Conservation (phyloP, 2,888 invertebrate genomes). For the Melinopterus prodromus region DNA sequence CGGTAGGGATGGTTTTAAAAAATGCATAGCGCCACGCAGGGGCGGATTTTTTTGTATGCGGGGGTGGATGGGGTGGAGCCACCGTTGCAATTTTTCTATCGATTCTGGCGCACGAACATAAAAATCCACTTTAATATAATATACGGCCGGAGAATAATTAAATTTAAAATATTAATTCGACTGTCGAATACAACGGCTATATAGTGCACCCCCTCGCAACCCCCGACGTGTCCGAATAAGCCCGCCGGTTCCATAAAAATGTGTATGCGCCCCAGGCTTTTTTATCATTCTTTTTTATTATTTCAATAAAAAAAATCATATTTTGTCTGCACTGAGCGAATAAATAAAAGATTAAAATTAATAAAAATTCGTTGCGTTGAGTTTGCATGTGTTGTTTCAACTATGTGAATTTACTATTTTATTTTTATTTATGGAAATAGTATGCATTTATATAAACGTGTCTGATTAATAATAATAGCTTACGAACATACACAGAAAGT, state of each 20-base stretch:
- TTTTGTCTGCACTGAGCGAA: slow-evolving; percentile 12
- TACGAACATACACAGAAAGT: too few species aligned
- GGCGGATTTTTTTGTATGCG: slow-evolving; percentile 10
- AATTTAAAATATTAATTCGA: slow-evolving; percentile 38
- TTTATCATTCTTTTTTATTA: slow-evolving; percentile 25
- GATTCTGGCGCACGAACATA: slow-evolving; percentile 27
- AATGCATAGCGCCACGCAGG: slow-evolving; percentile 24
- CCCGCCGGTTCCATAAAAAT: slow-evolving; percentile 14
- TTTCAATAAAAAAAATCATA: slow-evolving; percentile 22
- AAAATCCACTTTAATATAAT: slow-evolving; percentile 36
- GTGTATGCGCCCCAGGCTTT: slow-evolving; percentile 12
- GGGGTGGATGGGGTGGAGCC: slow-evolving; percentile 7
- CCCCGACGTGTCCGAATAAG: slow-evolving; percentile 11
- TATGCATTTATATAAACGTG: not conserved
- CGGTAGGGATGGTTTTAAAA: slow-evolving; percentile 25
- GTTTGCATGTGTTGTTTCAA: not conserved
- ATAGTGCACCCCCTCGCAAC: slow-evolving; percentile 9
- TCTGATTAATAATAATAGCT: not conserved
- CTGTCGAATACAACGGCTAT: slow-evolving; percentile 35
- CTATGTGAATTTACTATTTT: not conserved
- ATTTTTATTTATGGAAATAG: not conserved
- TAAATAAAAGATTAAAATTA: slow-evolving; percentile 23
- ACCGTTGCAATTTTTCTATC: slow-evolving; percentile 32
- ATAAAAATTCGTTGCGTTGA: slow-evolving; percentile 9
- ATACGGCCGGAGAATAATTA: slow-evolving; percentile 37